phyloP scores from a whole-genome alignment of 2,113 vertebrate genomes.

The Hippocampus guttulatus region DNA sequence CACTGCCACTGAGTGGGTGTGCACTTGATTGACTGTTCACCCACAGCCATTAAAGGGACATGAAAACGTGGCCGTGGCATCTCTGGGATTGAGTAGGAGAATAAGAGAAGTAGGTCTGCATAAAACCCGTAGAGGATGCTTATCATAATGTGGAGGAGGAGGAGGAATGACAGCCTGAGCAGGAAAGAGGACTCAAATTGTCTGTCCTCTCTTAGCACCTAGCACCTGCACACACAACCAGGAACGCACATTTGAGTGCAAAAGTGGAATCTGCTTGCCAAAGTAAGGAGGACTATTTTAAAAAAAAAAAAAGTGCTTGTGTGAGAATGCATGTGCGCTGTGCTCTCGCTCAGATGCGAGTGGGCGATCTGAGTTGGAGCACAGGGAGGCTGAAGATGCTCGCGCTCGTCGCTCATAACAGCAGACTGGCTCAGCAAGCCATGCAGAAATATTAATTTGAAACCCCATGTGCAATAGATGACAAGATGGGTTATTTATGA shows the following conservation, averaged over 20 bases:
- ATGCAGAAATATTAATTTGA: conserved; percentile 24
- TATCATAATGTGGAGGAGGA: conserved; percentile 38
- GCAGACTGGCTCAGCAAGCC: conserved; percentile 41
- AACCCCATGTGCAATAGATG: conserved; percentile 23
- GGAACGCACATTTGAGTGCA: conserved; percentile 4
- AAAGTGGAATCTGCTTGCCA: conserved; percentile 32
- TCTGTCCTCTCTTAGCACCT: conserved; percentile 19
- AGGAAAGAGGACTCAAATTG: conserved; percentile 35
- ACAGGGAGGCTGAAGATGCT: conserved; percentile 61
- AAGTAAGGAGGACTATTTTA: conserved; percentile 23
- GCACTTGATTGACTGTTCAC: conserved; percentile 64
- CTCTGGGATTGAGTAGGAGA: conserved; percentile 59
- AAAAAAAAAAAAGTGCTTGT: conserved; percentile 12
- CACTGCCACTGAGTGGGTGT: conserved; percentile 45
- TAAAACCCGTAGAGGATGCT: conserved; percentile 53
- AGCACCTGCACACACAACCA: conserved; percentile 46
- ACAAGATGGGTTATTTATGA: not conserved
- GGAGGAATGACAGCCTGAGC: conserved; percentile 41
- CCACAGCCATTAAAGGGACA: conserved; percentile 64
- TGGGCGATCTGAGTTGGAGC: conserved; percentile 68
- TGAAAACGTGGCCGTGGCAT: conserved; percentile 45
- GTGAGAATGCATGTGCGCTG: conserved; percentile 47
- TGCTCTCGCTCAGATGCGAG: conserved; percentile 62
- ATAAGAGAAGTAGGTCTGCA: conserved; percentile 39
- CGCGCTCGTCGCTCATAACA: conserved; percentile 55